Evolutionary conservation across 2,888 invertebrate species (phyloP), one percentile per base, ranked within the genome.

Genomic region (Hypena proboscidalis): DNA sequence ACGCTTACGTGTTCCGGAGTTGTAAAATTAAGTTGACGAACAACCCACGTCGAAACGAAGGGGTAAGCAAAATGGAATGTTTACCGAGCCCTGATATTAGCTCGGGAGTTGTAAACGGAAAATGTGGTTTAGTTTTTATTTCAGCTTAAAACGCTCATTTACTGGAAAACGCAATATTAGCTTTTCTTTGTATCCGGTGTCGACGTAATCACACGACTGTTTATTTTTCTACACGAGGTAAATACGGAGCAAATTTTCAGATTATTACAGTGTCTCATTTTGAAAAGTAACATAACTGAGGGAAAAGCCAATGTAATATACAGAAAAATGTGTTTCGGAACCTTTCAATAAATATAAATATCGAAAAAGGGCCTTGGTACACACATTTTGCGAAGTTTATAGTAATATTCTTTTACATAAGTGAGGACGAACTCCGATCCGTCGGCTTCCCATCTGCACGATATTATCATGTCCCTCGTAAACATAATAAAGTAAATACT

Each of bases 21-120:
- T 79, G 80, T 84, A 76, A 83, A 82, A 80, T 80, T 75, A 80
- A 72, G 71, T 74, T 73, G 68, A 75, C 72, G 71, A 67, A 59
- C 58, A 57, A 49, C 52, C 60, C 56, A 62, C 55, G 60, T 62
- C 48, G 47, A 54, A 43, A 54, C 45, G 50, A 55, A 53, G 55
- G 54, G 46, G 51, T 57, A 57, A 52, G 38, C 45, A 52, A 62
- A 58, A 59, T 58, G 50, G 42, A 59, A 49, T 59, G 58, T 60
- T 59, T 66, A 60, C 63, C 32, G 36, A 63, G 48, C 45, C 51
- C 46, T 62, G 50, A 58, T 63, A 63, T 62, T 63, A 60, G 36
- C 43, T 36, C 40, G 29, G 49, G 43, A 52, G 58, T 57, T 48
- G 40, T 48, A 46, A 42, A 52, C 41, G 43, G 26, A 40, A 54